Evolutionary conservation across 2,113 vertebrate species (phyloP).

Genomic region (Nibea albiflora): DNA sequence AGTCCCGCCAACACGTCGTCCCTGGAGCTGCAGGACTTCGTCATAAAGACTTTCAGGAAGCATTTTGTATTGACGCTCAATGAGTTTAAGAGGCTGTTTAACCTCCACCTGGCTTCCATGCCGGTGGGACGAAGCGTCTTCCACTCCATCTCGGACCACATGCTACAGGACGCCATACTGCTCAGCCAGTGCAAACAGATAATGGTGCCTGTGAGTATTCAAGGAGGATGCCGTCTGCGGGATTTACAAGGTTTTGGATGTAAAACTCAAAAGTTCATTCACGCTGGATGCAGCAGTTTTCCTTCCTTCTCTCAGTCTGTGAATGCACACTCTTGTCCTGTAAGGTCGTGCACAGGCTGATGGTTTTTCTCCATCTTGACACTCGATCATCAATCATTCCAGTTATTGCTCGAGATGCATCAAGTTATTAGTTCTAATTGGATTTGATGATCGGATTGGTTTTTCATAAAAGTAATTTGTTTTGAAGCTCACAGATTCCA

Average conservation of each 20-base stretch:
- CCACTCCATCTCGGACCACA: conserved; percentile 93
- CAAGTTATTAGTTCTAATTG: background rate
- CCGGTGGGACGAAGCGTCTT: conserved; percentile 89
- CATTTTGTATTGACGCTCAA: conserved; percentile 95
- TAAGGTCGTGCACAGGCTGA: background rate
- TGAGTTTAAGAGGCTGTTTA: conserved; percentile 96
- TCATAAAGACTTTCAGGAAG: conserved; percentile 90
- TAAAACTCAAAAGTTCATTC: background rate
- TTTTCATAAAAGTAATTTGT: too few species aligned
- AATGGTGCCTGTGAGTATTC: conserved; percentile 96
- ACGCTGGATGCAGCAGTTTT: background rate
- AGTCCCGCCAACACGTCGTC: conserved; percentile 68
- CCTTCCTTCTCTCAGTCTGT: background rate
- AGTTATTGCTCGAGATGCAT: background rate
- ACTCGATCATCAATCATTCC: background rate
- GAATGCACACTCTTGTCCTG: background rate
- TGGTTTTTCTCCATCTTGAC: too few species aligned
- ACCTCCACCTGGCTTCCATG: conserved; percentile 94
- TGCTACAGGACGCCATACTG: conserved; percentile 94
- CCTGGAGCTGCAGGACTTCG: conserved; percentile 92
- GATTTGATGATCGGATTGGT: background rate
- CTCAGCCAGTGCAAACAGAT: conserved; percentile 95
- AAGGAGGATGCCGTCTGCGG: background rate
- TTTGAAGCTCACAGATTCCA: too few species aligned
- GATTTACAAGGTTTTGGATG: conserved; percentile 9